Conservation (phyloP, 2,113 vertebrate species). For the Oryctolagus cuniculus region DNA sequence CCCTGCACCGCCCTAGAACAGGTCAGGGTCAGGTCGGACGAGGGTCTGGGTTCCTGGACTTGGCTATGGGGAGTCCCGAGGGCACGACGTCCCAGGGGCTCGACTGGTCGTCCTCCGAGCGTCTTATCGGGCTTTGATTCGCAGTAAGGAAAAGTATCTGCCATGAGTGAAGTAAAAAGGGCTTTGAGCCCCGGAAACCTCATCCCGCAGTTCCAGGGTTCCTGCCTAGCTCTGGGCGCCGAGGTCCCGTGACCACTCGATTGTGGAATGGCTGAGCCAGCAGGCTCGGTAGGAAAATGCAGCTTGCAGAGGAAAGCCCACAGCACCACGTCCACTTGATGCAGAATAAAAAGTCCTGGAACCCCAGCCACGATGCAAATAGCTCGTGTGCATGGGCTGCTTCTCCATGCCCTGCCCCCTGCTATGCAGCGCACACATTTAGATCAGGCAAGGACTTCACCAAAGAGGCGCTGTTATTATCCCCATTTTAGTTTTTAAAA, state of each 20-base stretch:
- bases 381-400: not conserved
- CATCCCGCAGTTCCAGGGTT: not conserved
- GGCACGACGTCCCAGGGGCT: too few species aligned
- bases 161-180: not conserved
- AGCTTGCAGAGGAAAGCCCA: not conserved
- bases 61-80: too few species aligned
- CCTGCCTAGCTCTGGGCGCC: not conserved
- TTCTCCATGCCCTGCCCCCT: not conserved
- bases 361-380: not conserved
- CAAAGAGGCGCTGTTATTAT: not conserved
- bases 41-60: too few species aligned
- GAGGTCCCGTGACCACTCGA: not conserved
- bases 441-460: not conserved
- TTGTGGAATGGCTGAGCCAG: not conserved
- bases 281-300: not conserved
- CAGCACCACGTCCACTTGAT: not conserved
- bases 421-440: not conserved
- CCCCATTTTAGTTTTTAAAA: not conserved
- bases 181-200: not conserved
- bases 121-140: not conserved
- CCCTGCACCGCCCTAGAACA: too few species aligned
- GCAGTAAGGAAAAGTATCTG: not conserved
- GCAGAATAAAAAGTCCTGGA: conserved; percentile 34
- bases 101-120: too few species aligned
- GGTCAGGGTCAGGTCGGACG: too few species aligned